Evolutionary conservation across 2,888 invertebrate genomes (phyloP).

Genomic region (Agrilus mali): DNA sequence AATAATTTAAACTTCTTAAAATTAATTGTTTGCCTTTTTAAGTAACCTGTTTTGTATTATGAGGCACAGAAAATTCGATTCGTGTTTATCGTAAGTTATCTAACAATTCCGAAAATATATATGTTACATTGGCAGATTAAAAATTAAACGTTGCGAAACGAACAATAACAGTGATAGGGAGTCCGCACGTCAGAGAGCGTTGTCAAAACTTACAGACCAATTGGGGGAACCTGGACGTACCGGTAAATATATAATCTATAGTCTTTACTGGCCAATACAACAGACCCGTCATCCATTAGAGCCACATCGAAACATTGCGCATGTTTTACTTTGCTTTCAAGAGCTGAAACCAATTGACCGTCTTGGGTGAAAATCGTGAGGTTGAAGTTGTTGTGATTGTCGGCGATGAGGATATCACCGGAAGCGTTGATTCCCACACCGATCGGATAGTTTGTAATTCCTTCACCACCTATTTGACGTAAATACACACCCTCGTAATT

Average conservation of each 20-base stretch:
- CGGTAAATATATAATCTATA: conserved; percentile 99
- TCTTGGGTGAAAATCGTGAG: conserved; percentile 97
- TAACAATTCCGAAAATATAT: no score
- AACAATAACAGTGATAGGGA: no score
- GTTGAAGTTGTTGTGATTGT: conserved; percentile 99
- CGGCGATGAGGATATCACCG: conserved; percentile 95
- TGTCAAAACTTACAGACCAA: conserved; percentile 49
- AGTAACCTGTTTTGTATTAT: no score
- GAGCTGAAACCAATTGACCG: conserved; percentile 92
- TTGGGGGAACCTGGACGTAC: conserved; percentile 88
- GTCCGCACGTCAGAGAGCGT: no score
- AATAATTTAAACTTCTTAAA: no score
- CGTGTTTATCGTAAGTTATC: no score
- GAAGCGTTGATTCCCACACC: conserved; percentile 96
- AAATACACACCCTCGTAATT: conserved; percentile 94
- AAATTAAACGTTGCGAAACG: no score
- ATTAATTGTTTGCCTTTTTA: no score
- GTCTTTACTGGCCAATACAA: conserved; percentile 97
- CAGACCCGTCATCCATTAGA: conserved; percentile 96
- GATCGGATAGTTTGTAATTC: conserved; percentile 98
- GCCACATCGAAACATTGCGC: conserved; percentile 99
- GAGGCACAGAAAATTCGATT: no score
- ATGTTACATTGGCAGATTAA: no score
- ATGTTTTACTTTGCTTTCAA: conserved; percentile 98
- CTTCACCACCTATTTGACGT: conserved; percentile 97